A percentile compares a stretch with the other conserved stretches of the same genome.
Evolutionary conservation across 2,888 invertebrate species (phyloP).

Genomic region (Melipona beecheii): DNA sequence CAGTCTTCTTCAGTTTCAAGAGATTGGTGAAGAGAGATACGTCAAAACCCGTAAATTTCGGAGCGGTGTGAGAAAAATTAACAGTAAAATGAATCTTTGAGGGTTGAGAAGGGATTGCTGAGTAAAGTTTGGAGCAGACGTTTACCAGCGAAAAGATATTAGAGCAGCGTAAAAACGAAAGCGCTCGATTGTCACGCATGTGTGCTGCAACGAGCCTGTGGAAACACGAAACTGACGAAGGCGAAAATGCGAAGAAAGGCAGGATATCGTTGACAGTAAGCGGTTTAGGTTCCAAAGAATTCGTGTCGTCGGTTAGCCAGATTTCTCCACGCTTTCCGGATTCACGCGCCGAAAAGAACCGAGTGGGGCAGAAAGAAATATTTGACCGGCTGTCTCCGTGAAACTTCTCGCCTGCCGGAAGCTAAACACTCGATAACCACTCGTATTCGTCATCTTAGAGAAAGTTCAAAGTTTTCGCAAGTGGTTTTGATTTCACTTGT

Average conservation of each 20-base stretch:
- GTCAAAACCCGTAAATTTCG: no score
- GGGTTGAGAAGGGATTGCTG: no score
- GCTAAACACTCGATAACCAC: slow-evolving; percentile 21
- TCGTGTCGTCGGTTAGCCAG: slow-evolving; percentile 33
- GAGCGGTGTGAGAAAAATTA: no score
- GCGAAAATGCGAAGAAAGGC: slow-evolving; percentile 61
- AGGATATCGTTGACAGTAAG: slow-evolving; percentile 61
- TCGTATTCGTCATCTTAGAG: slow-evolving; percentile 4
- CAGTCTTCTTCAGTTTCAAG: neutral
- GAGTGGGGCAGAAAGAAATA: slow-evolving; percentile 1
- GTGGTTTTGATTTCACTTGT: neutral
- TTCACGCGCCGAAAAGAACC: slow-evolving; percentile 8
- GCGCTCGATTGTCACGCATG: slow-evolving; percentile 51
- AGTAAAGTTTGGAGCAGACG: neutral
- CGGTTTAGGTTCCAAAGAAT: slow-evolving; percentile 44
- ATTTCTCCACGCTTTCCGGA: slow-evolving; percentile 41
- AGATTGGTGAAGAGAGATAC: neutral
- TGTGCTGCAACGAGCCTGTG: slow-evolving; percentile 43
- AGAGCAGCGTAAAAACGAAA: neutral
- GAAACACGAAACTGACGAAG: slow-evolving; percentile 59
- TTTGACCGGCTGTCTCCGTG: slow-evolving; percentile 7
- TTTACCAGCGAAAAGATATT: neutral
- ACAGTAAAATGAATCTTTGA: no score
- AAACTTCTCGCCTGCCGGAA: slow-evolving; percentile 29
- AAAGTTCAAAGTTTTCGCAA: neutral